Evolutionary conservation across 2,797 vertebrate genomes (phyloP).

Genomic region (Helicolenus hilgendorfi): DNA sequence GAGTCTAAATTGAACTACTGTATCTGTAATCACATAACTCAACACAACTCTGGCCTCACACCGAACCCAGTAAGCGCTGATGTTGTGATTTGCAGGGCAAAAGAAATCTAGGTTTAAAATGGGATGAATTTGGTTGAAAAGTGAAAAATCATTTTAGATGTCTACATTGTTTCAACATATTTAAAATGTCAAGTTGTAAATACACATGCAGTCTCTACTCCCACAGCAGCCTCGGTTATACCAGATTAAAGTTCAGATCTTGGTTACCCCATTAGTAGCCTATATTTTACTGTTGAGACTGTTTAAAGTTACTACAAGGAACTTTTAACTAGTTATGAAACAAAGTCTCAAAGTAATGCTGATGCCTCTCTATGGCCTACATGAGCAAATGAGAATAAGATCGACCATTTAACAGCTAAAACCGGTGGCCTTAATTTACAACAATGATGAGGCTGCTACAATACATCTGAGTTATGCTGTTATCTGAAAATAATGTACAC

Average conservation of each 20-base stretch:
- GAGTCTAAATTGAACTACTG: not conserved
- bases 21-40: slow-evolving; percentile 7
- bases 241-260: no score
- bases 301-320: not conserved
- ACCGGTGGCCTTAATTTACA: not conserved
- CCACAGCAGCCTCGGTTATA: not conserved
- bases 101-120: not conserved
- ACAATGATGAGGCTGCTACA: not conserved
- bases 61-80: not conserved
- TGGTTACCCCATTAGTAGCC: no score
- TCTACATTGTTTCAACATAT: not conserved
- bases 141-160: not conserved
- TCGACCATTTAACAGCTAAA: not conserved
- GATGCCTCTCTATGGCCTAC: not conserved
- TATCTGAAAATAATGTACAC: not conserved
- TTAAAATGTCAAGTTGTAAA: not conserved
- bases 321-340: no score
- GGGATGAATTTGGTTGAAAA: not conserved
- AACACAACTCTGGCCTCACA: not conserved
- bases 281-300: not conserved
- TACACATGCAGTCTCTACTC: not conserved
- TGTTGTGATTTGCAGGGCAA: not conserved
- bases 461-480: not conserved
- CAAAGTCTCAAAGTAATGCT: not conserved
- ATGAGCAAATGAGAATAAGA: not conserved